A percentile compares a stretch with the other conserved stretches of the same genome.
Conservation (phyloP, 64 coral and sea anemone genomes). For the Stichodactyla helianthus region DNA sequence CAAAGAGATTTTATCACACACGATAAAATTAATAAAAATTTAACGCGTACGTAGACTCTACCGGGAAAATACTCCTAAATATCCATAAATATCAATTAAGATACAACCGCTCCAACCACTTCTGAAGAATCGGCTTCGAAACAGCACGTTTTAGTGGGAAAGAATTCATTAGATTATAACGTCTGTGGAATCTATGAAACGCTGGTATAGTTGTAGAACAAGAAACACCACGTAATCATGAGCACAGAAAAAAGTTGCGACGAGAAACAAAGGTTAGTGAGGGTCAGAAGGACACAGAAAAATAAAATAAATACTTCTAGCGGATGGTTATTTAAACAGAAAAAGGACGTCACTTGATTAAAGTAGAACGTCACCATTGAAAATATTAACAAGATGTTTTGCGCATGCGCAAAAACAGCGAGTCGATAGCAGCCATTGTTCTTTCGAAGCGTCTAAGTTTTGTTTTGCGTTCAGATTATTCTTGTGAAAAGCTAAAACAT, state of each 20-base stretch:
- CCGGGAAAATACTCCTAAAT: neutral
- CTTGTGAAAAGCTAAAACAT: too few species aligned
- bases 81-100: neutral
- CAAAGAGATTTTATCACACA: neutral
- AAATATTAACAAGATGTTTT: neutral
- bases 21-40: conserved; percentile 5
- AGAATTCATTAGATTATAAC: neutral
- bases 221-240: neutral
- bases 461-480: too few species aligned
- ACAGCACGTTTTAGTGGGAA: neutral
- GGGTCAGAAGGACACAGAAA: neutral
- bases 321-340: neutral
- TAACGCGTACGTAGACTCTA: neutral
- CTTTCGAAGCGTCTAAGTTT: too few species aligned
- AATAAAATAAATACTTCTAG: neutral
- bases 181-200: neutral
- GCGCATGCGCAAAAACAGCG: neutral
- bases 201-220: neutral
- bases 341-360: neutral
- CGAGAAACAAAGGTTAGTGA: neutral
- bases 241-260: neutral
- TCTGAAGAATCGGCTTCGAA: neutral
- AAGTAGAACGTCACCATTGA: neutral
- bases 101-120: neutral
- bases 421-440: too few species aligned